Conservation (phyloP, 2,113 vertebrate genomes). For the Labeo rohita region DNA sequence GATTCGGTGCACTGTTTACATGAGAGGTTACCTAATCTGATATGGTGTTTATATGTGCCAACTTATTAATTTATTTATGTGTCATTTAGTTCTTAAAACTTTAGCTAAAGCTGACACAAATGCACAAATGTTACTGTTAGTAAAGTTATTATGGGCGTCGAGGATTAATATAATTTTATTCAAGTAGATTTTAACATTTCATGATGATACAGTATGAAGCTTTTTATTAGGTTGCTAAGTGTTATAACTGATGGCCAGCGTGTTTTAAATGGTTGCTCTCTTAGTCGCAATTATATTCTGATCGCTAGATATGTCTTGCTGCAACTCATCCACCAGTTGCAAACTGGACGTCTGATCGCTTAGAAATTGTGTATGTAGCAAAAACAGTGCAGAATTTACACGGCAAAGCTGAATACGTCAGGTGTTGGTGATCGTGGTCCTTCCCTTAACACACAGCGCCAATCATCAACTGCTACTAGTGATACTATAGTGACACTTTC, state of each 20-base stretch:
- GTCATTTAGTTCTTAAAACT: too few relatives aligned
- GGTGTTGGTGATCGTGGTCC: not conserved
- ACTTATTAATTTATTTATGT: too few relatives aligned
- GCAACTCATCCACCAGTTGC: not conserved
- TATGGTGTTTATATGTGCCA: too few relatives aligned
- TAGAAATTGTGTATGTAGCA: not conserved
- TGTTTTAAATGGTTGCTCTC: too few relatives aligned
- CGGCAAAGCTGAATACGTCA: not conserved
- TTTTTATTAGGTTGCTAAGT: not conserved
- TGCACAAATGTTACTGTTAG: too few relatives aligned
- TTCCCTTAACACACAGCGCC: not conserved
- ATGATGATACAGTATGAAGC: not conserved
- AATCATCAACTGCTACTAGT: not conserved
- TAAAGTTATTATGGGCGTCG: too few relatives aligned
- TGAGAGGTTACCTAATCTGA: too few relatives aligned
- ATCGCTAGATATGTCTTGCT: not conserved
- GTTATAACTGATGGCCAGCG: not conserved
- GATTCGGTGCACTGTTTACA: too few relatives aligned
- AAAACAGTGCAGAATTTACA: not conserved
- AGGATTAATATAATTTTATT: too few relatives aligned
- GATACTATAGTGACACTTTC: not conserved
- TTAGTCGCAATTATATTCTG: not conserved
- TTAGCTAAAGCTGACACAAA: too few relatives aligned
- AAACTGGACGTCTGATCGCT: not conserved
- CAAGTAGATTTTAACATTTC: too few relatives aligned